phyloP scores from a whole-genome alignment of 2,113 vertebrate species.

The Oreochromis aureus region DNA sequence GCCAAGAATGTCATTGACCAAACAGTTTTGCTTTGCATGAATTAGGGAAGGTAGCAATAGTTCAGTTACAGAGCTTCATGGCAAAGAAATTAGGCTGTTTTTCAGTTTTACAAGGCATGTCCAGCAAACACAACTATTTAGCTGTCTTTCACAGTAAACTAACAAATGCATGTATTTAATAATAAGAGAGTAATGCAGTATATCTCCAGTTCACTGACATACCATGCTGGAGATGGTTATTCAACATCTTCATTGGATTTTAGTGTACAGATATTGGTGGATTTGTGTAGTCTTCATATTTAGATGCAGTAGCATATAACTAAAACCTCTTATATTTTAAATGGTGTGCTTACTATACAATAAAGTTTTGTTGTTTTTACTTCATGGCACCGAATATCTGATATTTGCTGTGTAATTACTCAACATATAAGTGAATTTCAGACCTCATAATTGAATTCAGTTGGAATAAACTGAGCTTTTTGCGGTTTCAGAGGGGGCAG shows the following conservation, averaged over 20 bases:
- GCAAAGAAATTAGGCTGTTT: background rate
- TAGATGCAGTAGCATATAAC: background rate
- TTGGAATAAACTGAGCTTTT: conserved; percentile 24
- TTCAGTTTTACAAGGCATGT: background rate
- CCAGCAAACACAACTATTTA: background rate
- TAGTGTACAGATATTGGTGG: background rate
- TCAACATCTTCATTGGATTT: background rate
- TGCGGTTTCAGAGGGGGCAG: conserved; percentile 4
- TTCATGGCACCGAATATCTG: background rate
- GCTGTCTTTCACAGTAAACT: background rate
- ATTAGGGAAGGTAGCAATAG: background rate
- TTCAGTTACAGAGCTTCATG: background rate
- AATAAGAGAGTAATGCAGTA: background rate
- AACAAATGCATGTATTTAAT: background rate
- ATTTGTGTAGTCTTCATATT: background rate
- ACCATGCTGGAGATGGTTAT: background rate
- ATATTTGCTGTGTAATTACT: background rate
- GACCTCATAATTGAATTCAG: background rate
- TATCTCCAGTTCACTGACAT: background rate
- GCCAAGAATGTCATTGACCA: background rate
- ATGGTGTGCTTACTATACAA: background rate
- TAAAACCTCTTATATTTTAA: background rate
- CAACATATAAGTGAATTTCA: background rate
- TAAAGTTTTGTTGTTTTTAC: background rate
- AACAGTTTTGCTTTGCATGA: background rate